Evolutionary conservation across 2,888 invertebrate species (phyloP).

Genomic region (Drosophila peninsularis): DNA sequence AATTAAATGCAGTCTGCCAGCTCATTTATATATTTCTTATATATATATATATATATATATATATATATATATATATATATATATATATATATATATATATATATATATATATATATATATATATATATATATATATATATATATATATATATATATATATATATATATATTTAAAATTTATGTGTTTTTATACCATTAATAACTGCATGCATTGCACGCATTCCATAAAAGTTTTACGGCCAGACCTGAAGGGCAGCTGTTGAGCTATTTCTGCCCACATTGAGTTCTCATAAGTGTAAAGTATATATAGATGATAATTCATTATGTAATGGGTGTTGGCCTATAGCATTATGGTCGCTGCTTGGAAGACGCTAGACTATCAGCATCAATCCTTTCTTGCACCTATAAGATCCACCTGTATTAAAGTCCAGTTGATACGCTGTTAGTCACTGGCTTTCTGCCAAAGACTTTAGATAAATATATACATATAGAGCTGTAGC

Average conservation of each 20-base stretch:
- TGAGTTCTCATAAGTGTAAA: background rate
- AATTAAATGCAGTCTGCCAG: slow-evolving; percentile 68
- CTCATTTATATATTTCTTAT: slow-evolving; percentile 2
- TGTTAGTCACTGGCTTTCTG: too few relatives aligned
- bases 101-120: background rate
- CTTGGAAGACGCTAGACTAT: too few relatives aligned
- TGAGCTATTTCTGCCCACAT: background rate
- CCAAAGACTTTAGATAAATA: too few relatives aligned
- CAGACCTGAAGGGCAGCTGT: background rate
- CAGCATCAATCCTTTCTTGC: too few relatives aligned
- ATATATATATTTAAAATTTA: background rate
- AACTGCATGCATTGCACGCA: slow-evolving; percentile 2
- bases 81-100: background rate
- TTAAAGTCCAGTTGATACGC: too few relatives aligned
- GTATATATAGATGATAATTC: background rate
- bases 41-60: slow-evolving; percentile 1
- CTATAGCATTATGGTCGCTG: too few relatives aligned
- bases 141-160: slow-evolving; percentile 11
- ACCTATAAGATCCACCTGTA: too few relatives aligned
- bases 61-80: slow-evolving; percentile 11
- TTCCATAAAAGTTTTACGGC: background rate
- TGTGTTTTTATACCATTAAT: slow-evolving; percentile 10
- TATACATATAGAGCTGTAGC: too few relatives aligned
- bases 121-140: too few relatives aligned
- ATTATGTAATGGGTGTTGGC: background rate